Base-by-base conservation (phyloP, 2,888 invertebrate species). In the Meliscaeva auricollis region DNA sequence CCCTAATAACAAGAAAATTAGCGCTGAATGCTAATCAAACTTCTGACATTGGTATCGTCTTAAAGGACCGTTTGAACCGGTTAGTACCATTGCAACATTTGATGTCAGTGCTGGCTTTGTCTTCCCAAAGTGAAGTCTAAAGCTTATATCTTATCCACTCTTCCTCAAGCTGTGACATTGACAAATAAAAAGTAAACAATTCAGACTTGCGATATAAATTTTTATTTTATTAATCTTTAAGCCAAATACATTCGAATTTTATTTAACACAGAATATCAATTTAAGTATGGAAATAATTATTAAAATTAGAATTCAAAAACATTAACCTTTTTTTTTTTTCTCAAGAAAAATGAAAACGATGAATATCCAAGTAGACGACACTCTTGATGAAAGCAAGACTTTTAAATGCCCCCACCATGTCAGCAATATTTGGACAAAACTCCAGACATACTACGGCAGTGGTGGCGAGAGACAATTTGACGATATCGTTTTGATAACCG, bases 381-480 rank as follows among this genome's bases (percentile, higher is more conserved):
- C 7, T 17, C 35, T n/a, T n/a, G n/a, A n/a, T 0, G n/a, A 60
- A n/a, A 8, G 41, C 26, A 22, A 15, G 9, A 60, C 11, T 6
- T 60, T 60, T 41, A 41, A 26, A 5, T 60, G 60, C 15, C n/a
- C 22, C 1, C 22, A 41, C 22, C 60, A 60, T 38, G 60, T 3
- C n/a, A 2, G 26, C 3, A 60, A 41, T 44, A n/a, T 60, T 26
- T 60, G 41, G 60, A 4, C 13, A 26, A 60, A 60, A 60, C 41
- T 60, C 1, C 41, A 41, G 0, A 22, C 38, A 1, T 60, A n/a
- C 26, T 60, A 26, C 5, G 26, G 26, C 26, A 26, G 4, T 4
- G 26, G 26, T 26, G 26, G 26, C 4, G 9, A 41, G 8, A n/a
- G 15, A 26, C n/a, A 60, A 26, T 41, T 60, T 11, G 41, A n/a